These are phyloP conservation scores for Antennarius maculatus DNA, from an alignment of 2,797 vertebrate species.

Conservation along the genomic window DNA sequence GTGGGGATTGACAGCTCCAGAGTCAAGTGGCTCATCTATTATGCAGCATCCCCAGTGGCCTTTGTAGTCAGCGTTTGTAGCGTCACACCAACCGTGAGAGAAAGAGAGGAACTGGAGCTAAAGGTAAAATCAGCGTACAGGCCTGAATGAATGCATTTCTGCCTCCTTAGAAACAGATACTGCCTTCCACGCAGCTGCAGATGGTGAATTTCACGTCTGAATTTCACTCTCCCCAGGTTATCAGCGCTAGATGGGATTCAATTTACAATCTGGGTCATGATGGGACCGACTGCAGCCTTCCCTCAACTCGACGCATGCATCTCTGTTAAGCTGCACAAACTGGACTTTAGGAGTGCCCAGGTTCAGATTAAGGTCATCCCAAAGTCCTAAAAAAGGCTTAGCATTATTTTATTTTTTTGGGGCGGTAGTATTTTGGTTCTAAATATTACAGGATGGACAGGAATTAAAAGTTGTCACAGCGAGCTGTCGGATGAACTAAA, in stretches of 20 bases:
- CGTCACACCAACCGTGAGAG: constrained; percentile 20
- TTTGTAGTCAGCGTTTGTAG: constrained; percentile 41
- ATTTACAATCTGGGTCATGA: constrained; percentile 58
- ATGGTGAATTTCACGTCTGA: constrained; percentile 33
- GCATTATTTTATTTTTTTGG: too few relatives aligned
- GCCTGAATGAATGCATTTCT: constrained; percentile 8
- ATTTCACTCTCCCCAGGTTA: constrained; percentile 24
- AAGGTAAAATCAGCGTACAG: background rate
- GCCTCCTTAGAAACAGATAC: constrained; percentile 9
- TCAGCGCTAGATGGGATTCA: constrained; percentile 44
- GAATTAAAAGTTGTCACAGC: background rate
- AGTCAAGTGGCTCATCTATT: constrained; percentile 77
- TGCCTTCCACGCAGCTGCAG: constrained; percentile 7
- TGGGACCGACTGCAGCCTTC: constrained; percentile 11
- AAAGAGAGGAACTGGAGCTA: constrained; percentile 14
- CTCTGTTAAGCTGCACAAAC: constrained; percentile 19
- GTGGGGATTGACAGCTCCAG: constrained; percentile 59
- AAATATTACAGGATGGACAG: too few relatives aligned
- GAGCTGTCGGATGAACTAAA: background rate
- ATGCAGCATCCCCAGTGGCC: constrained; percentile 68
- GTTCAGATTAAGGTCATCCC: constrained; percentile 49
- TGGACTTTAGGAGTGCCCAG: constrained; percentile 19
- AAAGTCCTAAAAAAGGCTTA: constrained; percentile 21
- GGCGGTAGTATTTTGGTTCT: too few relatives aligned
- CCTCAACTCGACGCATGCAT: constrained; percentile 36